Conservation (phyloP, 2,888 invertebrate species). For the Cephus runcator region DNA sequence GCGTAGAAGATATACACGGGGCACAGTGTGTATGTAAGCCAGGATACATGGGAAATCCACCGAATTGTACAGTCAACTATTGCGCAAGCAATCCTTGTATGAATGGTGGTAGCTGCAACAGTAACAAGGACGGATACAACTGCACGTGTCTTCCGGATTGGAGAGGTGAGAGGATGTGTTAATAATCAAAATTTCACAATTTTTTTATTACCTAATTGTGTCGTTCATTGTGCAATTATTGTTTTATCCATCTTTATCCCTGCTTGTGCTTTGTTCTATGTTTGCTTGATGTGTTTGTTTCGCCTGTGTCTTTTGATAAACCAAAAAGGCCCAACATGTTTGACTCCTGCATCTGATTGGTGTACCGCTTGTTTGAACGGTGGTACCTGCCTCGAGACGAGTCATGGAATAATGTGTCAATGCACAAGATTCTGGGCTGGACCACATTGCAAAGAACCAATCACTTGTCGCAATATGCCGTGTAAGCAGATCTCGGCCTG, state of each 20-base stretch:
- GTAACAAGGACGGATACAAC: conserved; percentile 71
- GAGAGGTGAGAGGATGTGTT: conserved; percentile 67
- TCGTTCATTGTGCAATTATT: neutral
- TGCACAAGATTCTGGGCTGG: conserved; percentile 56
- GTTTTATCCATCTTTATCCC: neutral
- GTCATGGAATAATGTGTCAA: conserved; percentile 48
- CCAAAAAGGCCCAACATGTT: conserved; percentile 46
- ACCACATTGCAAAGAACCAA: conserved; percentile 66
- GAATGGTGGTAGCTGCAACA: conserved; percentile 79
- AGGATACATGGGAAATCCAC: conserved; percentile 67
- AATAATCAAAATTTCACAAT: neutral
- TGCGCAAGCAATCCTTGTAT: conserved; percentile 79
- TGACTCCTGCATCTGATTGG: conserved; percentile 44
- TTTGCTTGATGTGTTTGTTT: conserved; percentile 25
- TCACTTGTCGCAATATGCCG: conserved; percentile 66
- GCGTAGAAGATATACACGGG: conserved; percentile 68
- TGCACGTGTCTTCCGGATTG: conserved; percentile 79
- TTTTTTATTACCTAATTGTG: neutral
- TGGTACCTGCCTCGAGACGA: conserved; percentile 62
- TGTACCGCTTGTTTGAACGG: conserved; percentile 68
- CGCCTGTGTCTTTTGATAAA: conserved; percentile 19
- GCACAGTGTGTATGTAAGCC: conserved; percentile 74
- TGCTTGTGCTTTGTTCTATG: conserved; percentile 15
- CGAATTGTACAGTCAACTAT: conserved; percentile 66
- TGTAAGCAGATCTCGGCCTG: conserved; percentile 74